phyloP scores from a whole-genome alignment of 2,888 invertebrate species.

The Euplexia lucipara region DNA sequence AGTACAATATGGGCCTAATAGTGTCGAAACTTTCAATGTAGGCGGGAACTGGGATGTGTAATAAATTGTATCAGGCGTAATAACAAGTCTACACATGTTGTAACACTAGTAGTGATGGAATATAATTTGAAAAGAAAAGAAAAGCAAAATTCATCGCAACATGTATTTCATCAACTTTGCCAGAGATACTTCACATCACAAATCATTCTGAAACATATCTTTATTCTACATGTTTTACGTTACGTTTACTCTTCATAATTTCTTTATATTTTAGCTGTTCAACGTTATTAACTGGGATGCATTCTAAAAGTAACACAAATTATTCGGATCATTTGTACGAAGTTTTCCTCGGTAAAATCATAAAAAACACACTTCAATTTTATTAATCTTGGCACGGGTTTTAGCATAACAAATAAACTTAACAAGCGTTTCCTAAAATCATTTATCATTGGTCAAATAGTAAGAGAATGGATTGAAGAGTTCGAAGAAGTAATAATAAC shows the following conservation, averaged over 20 bases:
- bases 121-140: neutral
- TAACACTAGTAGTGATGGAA: conserved; percentile 25
- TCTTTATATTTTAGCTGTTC: conserved; percentile 28
- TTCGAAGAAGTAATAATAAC: conserved; percentile 55
- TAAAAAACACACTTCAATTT: conserved; percentile 61
- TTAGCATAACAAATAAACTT: conserved; percentile 74
- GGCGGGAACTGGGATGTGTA: conserved; percentile 65
- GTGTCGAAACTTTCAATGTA: conserved; percentile 70
- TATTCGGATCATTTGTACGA: conserved; percentile 49
- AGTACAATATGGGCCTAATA: conserved; percentile 66
- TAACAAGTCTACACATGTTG: conserved; percentile 37
- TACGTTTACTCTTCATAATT: conserved; percentile 34
- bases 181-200: conserved; percentile 19
- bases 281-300: conserved; percentile 47
- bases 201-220: conserved; percentile 41
- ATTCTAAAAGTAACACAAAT: conserved; percentile 54
- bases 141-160: neutral
- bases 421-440: conserved; percentile 75
- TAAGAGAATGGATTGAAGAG: conserved; percentile 61
- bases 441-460: conserved; percentile 76
- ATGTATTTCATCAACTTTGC: conserved; percentile 24
- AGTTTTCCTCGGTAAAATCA: conserved; percentile 43
- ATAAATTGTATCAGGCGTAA: conserved; percentile 54
- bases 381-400: conserved; percentile 78
- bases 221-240: conserved; percentile 22